Conservation (phyloP, 2,113 vertebrate species). For the Bubo bubo region DNA sequence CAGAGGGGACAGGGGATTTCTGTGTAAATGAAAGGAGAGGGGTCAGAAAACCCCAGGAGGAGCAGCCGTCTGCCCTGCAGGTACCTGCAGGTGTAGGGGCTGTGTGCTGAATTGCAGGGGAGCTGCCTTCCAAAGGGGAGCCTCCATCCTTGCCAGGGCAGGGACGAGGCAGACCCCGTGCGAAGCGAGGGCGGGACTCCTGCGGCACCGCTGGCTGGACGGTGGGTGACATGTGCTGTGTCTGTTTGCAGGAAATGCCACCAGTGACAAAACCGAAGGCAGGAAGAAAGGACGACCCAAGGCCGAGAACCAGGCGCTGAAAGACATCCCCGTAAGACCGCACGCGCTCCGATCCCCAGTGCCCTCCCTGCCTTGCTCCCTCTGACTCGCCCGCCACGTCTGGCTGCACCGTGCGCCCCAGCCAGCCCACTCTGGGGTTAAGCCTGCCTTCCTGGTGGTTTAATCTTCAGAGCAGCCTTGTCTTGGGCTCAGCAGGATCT, state of each 20-base stretch:
- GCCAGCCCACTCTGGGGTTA: neutral
- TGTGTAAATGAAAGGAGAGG: neutral
- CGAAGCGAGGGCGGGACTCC: too few relatives aligned
- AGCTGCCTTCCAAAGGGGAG: neutral
- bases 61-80: accelerated
- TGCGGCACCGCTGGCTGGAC: accelerated
- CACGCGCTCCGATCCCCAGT: neutral
- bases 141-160: neutral
- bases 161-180: neutral
- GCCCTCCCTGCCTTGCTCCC: accelerated
- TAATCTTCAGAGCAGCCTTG: neutral
- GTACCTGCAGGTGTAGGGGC: neutral
- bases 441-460: neutral
- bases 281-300: conserved; percentile 93
- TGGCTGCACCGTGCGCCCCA: accelerated
- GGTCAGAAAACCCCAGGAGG: neutral
- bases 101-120: neutral
- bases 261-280: conserved; percentile 83
- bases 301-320: conserved; percentile 87
- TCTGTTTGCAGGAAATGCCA: conserved; percentile 78
- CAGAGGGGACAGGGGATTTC: neutral
- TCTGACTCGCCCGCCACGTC: neutral
- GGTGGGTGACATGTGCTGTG: accelerated
- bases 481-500: neutral
- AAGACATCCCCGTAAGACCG: conserved; percentile 91